A percentile compares a stretch with the other conserved stretches of the same genome.
phyloP scores from a whole-genome alignment of 1,140 invertebrate genomes.

The Cyphomyrmex costatus region DNA sequence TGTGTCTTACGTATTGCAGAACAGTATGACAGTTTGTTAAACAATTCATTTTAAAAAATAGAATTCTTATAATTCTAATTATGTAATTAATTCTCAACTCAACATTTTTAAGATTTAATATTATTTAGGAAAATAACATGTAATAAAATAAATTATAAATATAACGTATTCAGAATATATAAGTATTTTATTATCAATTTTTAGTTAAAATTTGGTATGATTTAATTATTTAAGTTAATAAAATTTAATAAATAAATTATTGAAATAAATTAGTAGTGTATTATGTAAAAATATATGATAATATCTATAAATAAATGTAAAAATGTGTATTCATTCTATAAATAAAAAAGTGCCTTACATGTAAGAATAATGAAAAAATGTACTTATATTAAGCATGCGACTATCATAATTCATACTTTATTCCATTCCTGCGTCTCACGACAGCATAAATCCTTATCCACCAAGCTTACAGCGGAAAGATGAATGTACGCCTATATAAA shows the following conservation, averaged over 20 bases:
- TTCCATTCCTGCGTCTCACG: background rate
- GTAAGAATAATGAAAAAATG: background rate
- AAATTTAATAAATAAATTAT: background rate
- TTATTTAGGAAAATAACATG: background rate
- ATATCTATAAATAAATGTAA: background rate
- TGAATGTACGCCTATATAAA: slow-evolving; percentile 16
- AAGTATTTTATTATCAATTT: background rate
- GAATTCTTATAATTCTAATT: background rate
- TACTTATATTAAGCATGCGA: background rate
- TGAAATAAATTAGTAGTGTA: background rate
- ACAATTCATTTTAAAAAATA: background rate
- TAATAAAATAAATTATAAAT: slow-evolving; percentile 18
- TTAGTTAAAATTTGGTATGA: background rate
- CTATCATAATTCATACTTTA: slow-evolving; percentile 31
- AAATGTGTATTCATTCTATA: background rate
- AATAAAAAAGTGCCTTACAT: background rate
- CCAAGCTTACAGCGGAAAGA: slow-evolving; percentile 24
- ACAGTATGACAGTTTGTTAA: background rate
- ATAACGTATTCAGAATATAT: background rate
- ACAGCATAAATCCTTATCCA: slow-evolving; percentile 15
- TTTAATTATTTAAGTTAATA: background rate
- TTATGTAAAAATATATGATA: background rate
- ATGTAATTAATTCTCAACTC: background rate
- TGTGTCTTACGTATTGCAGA: background rate
- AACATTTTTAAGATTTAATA: background rate